Percentiles rank a stretch among this genome's conserved stretches.
Conservation (phyloP, 2,888 invertebrate species). For the Philereme transversata region DNA sequence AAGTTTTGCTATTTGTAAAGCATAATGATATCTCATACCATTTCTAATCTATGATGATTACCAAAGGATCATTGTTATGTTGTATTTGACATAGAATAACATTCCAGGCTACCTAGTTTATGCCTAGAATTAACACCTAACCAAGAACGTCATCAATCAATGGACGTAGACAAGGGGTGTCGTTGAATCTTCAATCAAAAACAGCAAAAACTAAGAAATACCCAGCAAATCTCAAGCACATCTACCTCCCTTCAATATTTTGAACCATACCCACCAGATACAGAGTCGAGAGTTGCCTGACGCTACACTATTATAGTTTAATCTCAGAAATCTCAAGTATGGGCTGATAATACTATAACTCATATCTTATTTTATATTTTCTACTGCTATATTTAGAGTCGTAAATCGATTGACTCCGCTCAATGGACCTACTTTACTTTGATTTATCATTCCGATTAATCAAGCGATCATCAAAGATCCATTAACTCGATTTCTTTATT, state of each 20-base stretch:
- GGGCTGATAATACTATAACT: neutral
- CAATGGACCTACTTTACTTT: slow-evolving; percentile 34
- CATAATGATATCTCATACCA: too few species aligned
- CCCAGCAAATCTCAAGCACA: neutral
- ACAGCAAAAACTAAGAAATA: slow-evolving; percentile 9
- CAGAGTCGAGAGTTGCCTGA: neutral
- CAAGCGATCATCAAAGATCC: slow-evolving; percentile 65
- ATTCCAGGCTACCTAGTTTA: too few species aligned
- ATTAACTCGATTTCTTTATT: slow-evolving; percentile 64
- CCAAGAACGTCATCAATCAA: slow-evolving; percentile 4
- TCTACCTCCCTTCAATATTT: neutral
- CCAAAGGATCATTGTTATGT: too few species aligned
- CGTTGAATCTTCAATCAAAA: slow-evolving; percentile 6
- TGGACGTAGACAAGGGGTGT: slow-evolving; percentile 1
- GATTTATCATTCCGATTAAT: slow-evolving; percentile 68
- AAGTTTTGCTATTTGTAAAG: too few species aligned
- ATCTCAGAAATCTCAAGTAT: slow-evolving; percentile 1
- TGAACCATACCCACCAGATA: neutral
- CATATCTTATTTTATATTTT: neutral
- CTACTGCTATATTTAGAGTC: neutral
- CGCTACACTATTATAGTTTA: neutral
- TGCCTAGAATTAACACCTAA: neutral
- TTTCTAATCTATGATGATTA: too few species aligned
- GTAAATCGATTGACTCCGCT: neutral
- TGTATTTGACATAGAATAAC: too few species aligned